Evolutionary conservation across 2,113 vertebrate species (phyloP).

Genomic region (Phylloscopus trochilus): DNA sequence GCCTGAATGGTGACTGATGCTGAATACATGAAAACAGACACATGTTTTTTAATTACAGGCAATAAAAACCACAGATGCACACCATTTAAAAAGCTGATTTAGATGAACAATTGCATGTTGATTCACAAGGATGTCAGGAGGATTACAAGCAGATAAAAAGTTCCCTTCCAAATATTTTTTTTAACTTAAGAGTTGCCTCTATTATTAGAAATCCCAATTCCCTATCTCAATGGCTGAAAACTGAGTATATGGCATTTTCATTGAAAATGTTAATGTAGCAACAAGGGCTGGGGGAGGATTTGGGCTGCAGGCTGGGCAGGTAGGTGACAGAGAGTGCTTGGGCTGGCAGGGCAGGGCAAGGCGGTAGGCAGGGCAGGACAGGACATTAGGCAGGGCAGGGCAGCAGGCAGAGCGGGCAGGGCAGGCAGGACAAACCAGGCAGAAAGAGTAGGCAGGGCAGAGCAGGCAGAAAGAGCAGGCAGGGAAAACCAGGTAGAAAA

Average conservation of each 20-base stretch:
- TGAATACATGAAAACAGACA: not conserved
- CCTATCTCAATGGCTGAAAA: not conserved
- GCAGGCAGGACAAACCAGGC: not conserved
- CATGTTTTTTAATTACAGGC: slow-evolving; percentile 5
- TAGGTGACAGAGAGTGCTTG: not conserved
- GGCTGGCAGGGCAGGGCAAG: not conserved
- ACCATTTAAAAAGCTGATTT: not conserved
- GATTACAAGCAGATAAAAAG: not conserved
- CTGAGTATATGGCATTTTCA: not conserved
- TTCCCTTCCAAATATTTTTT: not conserved
- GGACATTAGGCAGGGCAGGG: no score
- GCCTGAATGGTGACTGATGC: not conserved
- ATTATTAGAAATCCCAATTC: not conserved
- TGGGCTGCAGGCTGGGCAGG: not conserved
- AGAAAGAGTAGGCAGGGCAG: no score
- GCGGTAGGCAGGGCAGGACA: not conserved
- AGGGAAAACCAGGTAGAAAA: not conserved
- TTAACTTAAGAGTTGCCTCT: not conserved
- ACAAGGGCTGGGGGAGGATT: not conserved
- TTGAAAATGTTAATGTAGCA: not conserved
- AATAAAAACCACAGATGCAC: slow-evolving; percentile 9
- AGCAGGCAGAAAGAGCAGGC: not conserved
- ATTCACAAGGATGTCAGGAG: not conserved
- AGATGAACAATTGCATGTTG: not conserved
- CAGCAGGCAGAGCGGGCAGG: not conserved